phyloP scores from a whole-genome alignment of 2,888 invertebrate genomes.

The Pogonocherus hispidulus region DNA sequence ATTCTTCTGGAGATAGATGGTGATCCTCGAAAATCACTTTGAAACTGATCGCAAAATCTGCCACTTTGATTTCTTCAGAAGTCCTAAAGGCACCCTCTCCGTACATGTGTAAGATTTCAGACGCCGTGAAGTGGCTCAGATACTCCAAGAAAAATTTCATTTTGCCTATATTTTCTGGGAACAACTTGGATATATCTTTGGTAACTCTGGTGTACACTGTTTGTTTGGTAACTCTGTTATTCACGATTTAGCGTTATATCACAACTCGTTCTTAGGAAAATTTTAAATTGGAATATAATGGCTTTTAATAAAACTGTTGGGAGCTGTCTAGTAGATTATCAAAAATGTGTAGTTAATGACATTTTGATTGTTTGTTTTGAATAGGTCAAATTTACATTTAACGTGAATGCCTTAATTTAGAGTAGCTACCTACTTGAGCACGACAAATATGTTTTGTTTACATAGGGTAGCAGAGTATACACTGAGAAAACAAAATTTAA shows the following conservation, averaged over 20 bases:
- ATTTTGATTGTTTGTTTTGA: not conserved
- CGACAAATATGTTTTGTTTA: not conserved
- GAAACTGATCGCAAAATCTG: constrained; percentile 39
- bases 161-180: not conserved
- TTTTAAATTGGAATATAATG: constrained; percentile 14
- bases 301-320: not conserved
- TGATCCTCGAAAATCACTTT: constrained; percentile 43
- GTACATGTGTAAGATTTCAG: constrained; percentile 41
- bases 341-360: not conserved
- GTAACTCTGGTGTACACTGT: not conserved
- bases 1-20: constrained; percentile 26
- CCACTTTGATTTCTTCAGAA: constrained; percentile 43
- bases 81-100: constrained; percentile 40
- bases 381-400: not conserved
- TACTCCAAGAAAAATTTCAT: constrained; percentile 44
- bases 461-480: not conserved
- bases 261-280: not conserved
- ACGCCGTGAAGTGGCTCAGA: constrained; percentile 37
- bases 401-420: not conserved
- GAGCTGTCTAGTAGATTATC: not conserved
- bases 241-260: not conserved
- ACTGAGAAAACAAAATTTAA: not conserved
- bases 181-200: not conserved
- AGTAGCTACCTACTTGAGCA: not conserved
- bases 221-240: not conserved